Evolutionary conservation across 2,888 invertebrate species (phyloP).

Genomic region (Cyaniris semiargus): DNA sequence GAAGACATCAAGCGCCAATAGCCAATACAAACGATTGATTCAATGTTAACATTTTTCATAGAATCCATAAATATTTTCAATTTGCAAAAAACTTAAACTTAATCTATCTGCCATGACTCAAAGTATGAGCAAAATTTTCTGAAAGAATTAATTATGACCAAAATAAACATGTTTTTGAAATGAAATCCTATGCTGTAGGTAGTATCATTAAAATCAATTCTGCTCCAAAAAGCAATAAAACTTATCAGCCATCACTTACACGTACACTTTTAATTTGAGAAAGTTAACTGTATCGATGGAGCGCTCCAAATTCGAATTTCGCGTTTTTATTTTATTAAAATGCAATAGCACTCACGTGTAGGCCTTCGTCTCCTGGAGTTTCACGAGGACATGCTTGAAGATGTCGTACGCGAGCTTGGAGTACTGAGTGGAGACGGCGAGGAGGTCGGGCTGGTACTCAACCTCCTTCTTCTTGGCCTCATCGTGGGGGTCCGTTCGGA

Average conservation of each 20-base stretch:
- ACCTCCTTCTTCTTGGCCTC: conserved; percentile 63
- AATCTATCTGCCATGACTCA: no score
- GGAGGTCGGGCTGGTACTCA: conserved; percentile 71
- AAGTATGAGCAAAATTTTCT: no score
- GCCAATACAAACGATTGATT: background rate
- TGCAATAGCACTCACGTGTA: conserved; percentile 68
- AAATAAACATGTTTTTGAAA: background rate
- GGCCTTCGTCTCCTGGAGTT: conserved; percentile 68
- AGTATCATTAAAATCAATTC: background rate
- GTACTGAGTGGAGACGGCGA: conserved; percentile 72
- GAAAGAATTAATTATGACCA: no score
- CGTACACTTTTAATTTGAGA: background rate
- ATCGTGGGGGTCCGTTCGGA: conserved; percentile 62
- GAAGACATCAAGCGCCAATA: background rate
- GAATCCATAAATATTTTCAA: no score
- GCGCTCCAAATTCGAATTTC: background rate
- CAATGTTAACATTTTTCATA: background rate
- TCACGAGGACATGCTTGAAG: conserved; percentile 57
- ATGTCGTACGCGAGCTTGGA: conserved; percentile 67
- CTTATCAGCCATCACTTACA: background rate
- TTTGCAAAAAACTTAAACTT: no score
- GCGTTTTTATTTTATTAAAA: background rate
- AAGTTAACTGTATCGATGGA: background rate
- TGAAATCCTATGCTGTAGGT: background rate
- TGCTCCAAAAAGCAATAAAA: background rate